A percentile compares a stretch with the other conserved stretches of the same genome.
Evolutionary conservation across 2,113 vertebrate species (phyloP).

Genomic region (Mormoops blainvillei): DNA sequence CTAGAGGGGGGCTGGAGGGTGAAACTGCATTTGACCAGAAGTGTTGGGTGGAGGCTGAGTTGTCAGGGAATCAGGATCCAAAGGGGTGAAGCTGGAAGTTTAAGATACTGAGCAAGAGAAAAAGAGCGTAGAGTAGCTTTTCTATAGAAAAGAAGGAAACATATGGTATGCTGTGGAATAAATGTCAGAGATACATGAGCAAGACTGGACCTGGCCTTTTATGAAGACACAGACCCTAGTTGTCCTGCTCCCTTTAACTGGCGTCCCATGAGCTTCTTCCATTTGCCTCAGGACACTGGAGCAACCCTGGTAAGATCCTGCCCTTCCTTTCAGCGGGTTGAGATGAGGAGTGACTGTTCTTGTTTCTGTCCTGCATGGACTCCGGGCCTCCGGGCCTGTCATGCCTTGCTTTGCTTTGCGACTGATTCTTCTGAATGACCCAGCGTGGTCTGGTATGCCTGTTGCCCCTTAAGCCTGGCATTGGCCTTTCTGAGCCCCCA

Average conservation of each 20-base stretch:
- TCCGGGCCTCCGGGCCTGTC: background rate
- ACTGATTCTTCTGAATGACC: background rate
- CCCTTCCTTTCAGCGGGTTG: background rate
- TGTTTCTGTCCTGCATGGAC: background rate
- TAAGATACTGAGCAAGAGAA: background rate
- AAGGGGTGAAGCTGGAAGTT: background rate
- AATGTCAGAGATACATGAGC: background rate
- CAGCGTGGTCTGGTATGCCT: background rate
- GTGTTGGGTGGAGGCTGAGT: background rate
- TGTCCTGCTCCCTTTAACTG: background rate
- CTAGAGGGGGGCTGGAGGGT: background rate
- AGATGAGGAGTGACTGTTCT: accelerated
- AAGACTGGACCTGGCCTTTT: background rate
- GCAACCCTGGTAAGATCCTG: background rate
- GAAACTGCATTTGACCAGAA: background rate
- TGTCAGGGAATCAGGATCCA: background rate
- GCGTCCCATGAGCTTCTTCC: background rate
- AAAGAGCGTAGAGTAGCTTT: background rate
- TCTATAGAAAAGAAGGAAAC: background rate
- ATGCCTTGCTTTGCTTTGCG: background rate
- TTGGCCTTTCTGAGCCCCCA: background rate
- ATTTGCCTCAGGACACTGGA: background rate
- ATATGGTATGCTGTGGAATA: background rate
- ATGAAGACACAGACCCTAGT: background rate
- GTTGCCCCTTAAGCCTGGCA: background rate